phyloP scores from a whole-genome alignment of 2,888 invertebrate species.

The Dexiosoma caninum region DNA sequence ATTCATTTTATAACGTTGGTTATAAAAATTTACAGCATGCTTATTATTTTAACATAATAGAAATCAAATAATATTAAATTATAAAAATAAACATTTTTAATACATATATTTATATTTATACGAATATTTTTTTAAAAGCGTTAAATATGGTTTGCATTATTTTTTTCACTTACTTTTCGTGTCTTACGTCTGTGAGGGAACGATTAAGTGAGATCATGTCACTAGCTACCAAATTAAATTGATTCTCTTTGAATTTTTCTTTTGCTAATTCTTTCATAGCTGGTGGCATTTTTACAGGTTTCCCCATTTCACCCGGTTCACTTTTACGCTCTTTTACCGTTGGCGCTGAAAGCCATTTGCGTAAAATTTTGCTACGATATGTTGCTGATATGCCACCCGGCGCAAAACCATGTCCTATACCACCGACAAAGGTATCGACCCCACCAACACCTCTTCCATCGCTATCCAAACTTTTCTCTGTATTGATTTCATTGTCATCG shows the following conservation, averaged over 20 bases:
- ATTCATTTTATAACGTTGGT: too few relatives aligned
- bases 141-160: too few relatives aligned
- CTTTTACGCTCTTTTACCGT: constrained; percentile 83
- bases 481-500: constrained; percentile 78
- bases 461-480: constrained; percentile 76
- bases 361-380: constrained; percentile 79
- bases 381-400: constrained; percentile 75
- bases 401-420: constrained; percentile 71
- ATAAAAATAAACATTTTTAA: too few relatives aligned
- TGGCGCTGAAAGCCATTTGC: constrained; percentile 86
- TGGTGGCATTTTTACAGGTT: constrained; percentile 92
- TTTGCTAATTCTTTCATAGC: constrained; percentile 93
- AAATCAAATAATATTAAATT: too few relatives aligned
- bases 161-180: constrained; percentile 86
- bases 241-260: constrained; percentile 98
- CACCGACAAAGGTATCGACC: constrained; percentile 47
- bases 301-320: constrained; percentile 94
- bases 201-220: constrained; percentile 98
- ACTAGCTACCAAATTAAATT: constrained; percentile 98
- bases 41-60: too few relatives aligned
- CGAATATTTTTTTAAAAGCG: too few relatives aligned
- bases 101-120: too few relatives aligned
- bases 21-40: too few relatives aligned
- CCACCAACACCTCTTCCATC: constrained; percentile 68
- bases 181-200: constrained; percentile 94